Base-by-base conservation (phyloP, 2,888 invertebrate species). In the Siphlonurus alternatus region DNA sequence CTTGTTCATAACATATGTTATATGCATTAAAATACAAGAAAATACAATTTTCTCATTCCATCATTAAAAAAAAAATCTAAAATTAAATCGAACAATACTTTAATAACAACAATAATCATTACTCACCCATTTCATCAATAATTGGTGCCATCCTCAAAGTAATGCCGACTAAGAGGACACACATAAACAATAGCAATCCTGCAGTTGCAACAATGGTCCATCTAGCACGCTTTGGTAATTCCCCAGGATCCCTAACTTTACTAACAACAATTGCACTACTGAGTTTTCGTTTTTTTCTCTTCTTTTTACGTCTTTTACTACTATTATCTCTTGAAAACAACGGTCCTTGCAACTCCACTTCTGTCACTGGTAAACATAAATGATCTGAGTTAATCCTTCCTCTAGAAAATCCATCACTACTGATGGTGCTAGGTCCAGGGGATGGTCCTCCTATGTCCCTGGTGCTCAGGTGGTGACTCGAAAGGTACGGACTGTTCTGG, bases 71-170 rank as follows among this genome's bases (percentile, higher is more conserved):
- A n/a, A n/a, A n/a, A n/a, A n/a, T n/a, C n/a, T n/a, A n/a, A n/a
- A n/a, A n/a, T n/a, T n/a, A n/a, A n/a, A n/a, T n/a, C n/a, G n/a
- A n/a, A n/a, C n/a, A n/a, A n/a, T n/a, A n/a, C n/a, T n/a, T n/a
- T n/a, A n/a, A n/a, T n/a, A n/a, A n/a, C n/a, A n/a, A n/a, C n/a
- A n/a, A n/a, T n/a, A n/a, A n/a, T n/a, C n/a, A n/a, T 53, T 23
- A 84, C 89, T 87, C 77, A 94, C 94, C 93, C 88, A 94, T 90
- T 72, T 93, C 93, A 74, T 95, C 94, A 72, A 95, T 95, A 69
- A 94, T 87, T 15, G 94, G 94, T 18, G 94, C 93, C 92, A 95
- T 93, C 68, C 93, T 81, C 25, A 95, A 79, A 2, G 94, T 94
- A 65, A 94, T 88, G 19, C 93, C 94, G 25, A 95, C 93, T 66